phyloP scores from a whole-genome alignment of 1,140 invertebrate genomes.

The Lineus longissimus region DNA sequence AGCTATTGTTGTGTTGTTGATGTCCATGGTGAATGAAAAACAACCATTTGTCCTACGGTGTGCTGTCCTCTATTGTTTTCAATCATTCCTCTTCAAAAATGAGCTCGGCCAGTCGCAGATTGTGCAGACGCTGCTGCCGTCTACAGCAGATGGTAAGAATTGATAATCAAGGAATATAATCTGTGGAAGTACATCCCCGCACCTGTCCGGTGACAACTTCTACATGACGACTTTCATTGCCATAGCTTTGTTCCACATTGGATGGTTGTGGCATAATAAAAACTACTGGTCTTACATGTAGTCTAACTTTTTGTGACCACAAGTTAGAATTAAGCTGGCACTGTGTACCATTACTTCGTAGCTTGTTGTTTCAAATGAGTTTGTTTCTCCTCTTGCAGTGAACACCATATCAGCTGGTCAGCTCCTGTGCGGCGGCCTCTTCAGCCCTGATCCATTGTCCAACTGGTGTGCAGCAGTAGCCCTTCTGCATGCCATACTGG shows the following conservation, averaged over 20 bases:
- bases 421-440: constrained; percentile 89
- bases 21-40: constrained; percentile 99
- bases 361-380: too few species aligned
- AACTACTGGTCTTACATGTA: too few species aligned
- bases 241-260: not conserved
- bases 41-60: constrained; percentile 88
- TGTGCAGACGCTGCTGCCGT: constrained; percentile 86
- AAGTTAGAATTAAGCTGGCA: too few species aligned
- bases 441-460: constrained; percentile 85
- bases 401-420: constrained; percentile 68
- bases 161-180: not conserved
- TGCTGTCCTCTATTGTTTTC: constrained; percentile 94
- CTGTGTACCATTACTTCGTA: too few species aligned
- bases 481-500: constrained; percentile 83
- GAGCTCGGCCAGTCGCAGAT: constrained; percentile 65
- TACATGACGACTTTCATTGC: not conserved
- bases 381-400: constrained; percentile 27
- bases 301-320: too few species aligned
- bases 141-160: constrained; percentile 66
- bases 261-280: not conserved
- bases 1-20: constrained; percentile 87
- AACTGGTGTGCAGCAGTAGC: constrained; percentile 96
- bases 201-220: not conserved
- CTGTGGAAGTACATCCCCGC: not conserved
- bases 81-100: constrained; percentile 94